A percentile compares a stretch with the other conserved stretches of the same genome.
These are phyloP conservation scores for Rachycentron canadum DNA, from an alignment of 2,797 vertebrate genomes.

Conservation along the genomic window DNA sequence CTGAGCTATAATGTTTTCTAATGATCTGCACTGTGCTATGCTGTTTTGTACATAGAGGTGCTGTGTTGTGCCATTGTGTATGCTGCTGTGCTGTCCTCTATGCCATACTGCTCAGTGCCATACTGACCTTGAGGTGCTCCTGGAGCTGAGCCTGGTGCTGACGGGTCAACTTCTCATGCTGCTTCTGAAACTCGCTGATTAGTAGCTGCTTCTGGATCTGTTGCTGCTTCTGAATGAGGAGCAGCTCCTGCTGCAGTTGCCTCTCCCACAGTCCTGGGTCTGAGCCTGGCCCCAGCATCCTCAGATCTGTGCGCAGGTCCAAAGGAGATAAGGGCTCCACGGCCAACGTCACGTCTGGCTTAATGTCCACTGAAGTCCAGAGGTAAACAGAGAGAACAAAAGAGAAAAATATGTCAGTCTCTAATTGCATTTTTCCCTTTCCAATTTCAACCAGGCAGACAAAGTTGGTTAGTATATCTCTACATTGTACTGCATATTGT, in stretches of 20 bases:
- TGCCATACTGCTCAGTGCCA: slow-evolving; percentile 31
- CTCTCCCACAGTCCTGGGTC: slow-evolving; percentile 94
- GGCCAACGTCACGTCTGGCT: slow-evolving; percentile 89
- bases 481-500: background rate
- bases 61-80: slow-evolving; percentile 32
- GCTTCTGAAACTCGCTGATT: slow-evolving; percentile 98
- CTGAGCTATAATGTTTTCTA: slow-evolving; percentile 58
- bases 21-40: slow-evolving; percentile 59
- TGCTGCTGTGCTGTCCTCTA: slow-evolving; percentile 43
- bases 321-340: slow-evolving; percentile 92
- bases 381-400: slow-evolving; percentile 8
- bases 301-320: slow-evolving; percentile 95
- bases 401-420: slow-evolving; percentile 24
- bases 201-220: slow-evolving; percentile 99
- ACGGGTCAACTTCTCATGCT: slow-evolving; percentile 97
- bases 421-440: slow-evolving; percentile 5
- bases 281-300: slow-evolving; percentile 93
- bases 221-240: slow-evolving; percentile 98
- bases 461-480: background rate
- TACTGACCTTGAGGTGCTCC: slow-evolving; percentile 97
- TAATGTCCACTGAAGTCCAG: slow-evolving; percentile 90
- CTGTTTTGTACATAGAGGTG: slow-evolving; percentile 44
- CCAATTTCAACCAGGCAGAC: background rate
- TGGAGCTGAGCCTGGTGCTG: slow-evolving; percentile 99
- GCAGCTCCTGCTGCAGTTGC: slow-evolving; percentile 96